These are phyloP conservation scores for Smithornis capensis DNA, from an alignment of 2,113 vertebrate genomes.

Conservation along the genomic window DNA sequence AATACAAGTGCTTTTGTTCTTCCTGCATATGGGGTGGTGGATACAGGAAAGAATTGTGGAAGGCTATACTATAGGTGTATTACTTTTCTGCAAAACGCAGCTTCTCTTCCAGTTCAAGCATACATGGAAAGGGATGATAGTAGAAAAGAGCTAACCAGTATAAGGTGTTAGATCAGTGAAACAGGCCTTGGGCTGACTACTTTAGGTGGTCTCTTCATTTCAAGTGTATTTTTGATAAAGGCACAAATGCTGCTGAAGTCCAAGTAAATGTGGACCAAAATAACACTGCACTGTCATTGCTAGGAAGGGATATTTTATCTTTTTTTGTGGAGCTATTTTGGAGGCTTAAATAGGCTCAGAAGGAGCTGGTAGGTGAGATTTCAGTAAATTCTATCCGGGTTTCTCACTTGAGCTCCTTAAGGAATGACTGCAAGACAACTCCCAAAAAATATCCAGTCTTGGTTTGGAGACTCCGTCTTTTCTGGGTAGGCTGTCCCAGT, in stretches of 20 bases:
- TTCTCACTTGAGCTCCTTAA: background rate
- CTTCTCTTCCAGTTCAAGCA: background rate
- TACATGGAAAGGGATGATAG: background rate
- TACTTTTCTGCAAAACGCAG: background rate
- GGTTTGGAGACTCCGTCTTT: background rate
- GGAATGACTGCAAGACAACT: background rate
- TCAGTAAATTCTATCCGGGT: background rate
- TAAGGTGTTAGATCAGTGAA: background rate
- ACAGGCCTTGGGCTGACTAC: background rate
- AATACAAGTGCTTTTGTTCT: background rate
- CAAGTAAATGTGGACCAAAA: background rate
- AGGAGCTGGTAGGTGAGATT: background rate
- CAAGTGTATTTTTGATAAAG: background rate
- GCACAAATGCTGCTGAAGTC: background rate
- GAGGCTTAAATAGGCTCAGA: background rate
- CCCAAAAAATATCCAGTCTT: background rate
- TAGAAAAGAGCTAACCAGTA: background rate
- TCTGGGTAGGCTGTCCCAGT: background rate
- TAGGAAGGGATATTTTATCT: background rate
- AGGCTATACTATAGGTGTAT: background rate
- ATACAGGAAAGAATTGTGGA: background rate
- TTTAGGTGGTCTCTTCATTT: background rate
- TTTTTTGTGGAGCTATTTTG: background rate
- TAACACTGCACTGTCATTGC: background rate
- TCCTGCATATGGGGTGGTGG: background rate